Evolutionary conservation across 1,140 invertebrate genomes (phyloP).

Genomic region (Pachypsylla venusta): DNA sequence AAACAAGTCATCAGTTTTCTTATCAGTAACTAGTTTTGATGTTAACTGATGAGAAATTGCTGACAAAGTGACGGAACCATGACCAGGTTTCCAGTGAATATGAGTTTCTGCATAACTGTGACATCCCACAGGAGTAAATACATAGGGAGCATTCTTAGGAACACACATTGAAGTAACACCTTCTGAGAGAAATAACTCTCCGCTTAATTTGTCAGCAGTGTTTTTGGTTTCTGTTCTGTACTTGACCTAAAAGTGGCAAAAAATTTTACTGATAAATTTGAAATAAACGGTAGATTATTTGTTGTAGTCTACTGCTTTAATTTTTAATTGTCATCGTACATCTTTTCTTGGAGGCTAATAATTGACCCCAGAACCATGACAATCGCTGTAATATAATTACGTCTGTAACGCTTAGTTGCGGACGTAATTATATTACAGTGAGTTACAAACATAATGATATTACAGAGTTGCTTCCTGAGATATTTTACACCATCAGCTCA

Average conservation of each 20-base stretch:
- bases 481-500: no score
- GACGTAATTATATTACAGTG: no score
- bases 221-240: conserved; percentile 13
- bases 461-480: no score
- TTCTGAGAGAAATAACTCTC: conserved; percentile 29
- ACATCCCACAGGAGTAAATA: conserved; percentile 62
- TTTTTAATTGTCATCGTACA: no score
- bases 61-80: conserved; percentile 24
- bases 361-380: no score
- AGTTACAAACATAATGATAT: no score
- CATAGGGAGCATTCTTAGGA: conserved; percentile 48
- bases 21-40: conserved; percentile 24
- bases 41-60: conserved; percentile 30
- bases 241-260: conserved; percentile 22
- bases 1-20: conserved; percentile 27
- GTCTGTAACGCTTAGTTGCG: no score
- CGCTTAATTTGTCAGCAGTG: neutral
- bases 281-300: no score
- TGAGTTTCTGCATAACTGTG: conserved; percentile 48
- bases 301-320: no score
- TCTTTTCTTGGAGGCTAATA: no score
- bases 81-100: conserved; percentile 45
- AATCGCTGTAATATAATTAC: no score
- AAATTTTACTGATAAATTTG: no score
- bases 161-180: conserved; percentile 49